Conservation (phyloP, 1,140 invertebrate genomes). For the Apis florea region DNA sequence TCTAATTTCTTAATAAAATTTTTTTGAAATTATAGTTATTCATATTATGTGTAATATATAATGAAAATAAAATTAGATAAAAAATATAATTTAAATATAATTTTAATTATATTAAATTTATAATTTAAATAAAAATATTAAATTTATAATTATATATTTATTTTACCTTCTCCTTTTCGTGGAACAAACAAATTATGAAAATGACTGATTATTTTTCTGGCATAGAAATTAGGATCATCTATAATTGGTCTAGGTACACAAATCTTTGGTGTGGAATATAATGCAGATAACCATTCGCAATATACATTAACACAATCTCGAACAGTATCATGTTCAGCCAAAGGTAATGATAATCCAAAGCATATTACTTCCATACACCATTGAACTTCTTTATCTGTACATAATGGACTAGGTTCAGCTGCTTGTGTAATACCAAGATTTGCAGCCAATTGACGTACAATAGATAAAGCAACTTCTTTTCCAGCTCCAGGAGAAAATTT, state of each 20-base stretch:
- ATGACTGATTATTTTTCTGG: slow-evolving; percentile 94
- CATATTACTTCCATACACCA: slow-evolving; percentile 97
- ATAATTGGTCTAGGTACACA: slow-evolving; percentile 92
- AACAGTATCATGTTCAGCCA: slow-evolving; percentile 95
- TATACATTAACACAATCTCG: slow-evolving; percentile 98
- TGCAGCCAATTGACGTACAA: slow-evolving; percentile 90
- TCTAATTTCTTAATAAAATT: neutral
- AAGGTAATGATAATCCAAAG: slow-evolving; percentile 93
- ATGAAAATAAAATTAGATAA: neutral
- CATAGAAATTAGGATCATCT: slow-evolving; percentile 95
- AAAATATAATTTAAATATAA: slow-evolving; percentile 13
- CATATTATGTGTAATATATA: neutral
- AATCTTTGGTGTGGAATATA: slow-evolving; percentile 90
- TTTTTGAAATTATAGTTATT: neutral
- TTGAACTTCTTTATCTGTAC: slow-evolving; percentile 90
- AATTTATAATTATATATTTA: too few relatives aligned
- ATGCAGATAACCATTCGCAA: slow-evolving; percentile 96
- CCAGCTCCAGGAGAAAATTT: slow-evolving; percentile 89
- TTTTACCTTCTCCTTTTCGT: slow-evolving; percentile 92
- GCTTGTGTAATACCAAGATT: slow-evolving; percentile 89
- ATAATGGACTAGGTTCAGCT: slow-evolving; percentile 87
- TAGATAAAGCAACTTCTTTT: slow-evolving; percentile 90
- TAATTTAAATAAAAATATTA: too few relatives aligned
- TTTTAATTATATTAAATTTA: too few relatives aligned
- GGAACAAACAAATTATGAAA: slow-evolving; percentile 98